Conservation (phyloP, 2,113 vertebrate genomes). For the Pogonocichla stellata region DNA sequence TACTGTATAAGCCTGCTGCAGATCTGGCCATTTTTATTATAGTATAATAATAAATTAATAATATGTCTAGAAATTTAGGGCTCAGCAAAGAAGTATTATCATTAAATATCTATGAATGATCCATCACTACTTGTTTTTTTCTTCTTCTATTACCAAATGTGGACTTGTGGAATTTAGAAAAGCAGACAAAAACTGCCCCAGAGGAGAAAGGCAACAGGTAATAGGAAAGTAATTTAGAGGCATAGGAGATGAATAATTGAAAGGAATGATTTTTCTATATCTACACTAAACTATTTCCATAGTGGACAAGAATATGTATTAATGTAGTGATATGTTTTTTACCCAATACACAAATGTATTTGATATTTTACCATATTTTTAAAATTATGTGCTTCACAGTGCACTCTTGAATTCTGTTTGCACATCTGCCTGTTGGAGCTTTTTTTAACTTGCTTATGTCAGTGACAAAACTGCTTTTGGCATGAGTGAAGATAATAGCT, state of each 20-base stretch:
- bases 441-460: background rate
- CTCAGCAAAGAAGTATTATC: background rate
- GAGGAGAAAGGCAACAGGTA: background rate
- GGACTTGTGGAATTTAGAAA: background rate
- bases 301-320: background rate
- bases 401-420: background rate
- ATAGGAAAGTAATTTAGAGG: background rate
- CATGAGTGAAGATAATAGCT: background rate
- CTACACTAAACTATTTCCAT: background rate
- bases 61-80: background rate
- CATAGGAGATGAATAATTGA: background rate
- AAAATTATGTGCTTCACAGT: background rate
- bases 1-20: background rate
- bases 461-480: background rate
- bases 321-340: accelerated
- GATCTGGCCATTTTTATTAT: background rate
- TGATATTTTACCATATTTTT: background rate
- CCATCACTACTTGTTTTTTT: background rate
- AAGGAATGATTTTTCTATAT: background rate
- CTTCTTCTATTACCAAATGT: background rate
- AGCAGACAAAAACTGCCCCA: background rate
- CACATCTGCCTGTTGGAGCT: background rate
- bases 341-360: background rate
- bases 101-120: background rate
- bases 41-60: background rate